Evolutionary conservation across 2,113 vertebrate genomes (phyloP).

Genomic region (Ia io): DNA sequence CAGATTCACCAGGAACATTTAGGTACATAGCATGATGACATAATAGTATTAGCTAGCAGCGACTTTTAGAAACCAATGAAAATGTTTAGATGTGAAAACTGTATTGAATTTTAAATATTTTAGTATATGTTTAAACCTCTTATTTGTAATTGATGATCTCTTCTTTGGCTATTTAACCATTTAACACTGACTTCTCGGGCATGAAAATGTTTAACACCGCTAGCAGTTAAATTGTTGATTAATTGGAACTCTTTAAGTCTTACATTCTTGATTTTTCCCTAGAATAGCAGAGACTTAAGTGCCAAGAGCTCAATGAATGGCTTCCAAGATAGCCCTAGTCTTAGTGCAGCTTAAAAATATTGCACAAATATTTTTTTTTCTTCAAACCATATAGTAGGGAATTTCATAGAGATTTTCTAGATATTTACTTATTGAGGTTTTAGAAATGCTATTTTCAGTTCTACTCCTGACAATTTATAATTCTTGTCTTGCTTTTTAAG

Average conservation of each 20-base stretch:
- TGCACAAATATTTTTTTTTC: background rate
- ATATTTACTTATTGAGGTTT: background rate
- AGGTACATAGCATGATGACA: background rate
- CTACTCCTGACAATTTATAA: background rate
- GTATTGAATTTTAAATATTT: slow-evolving; percentile 28
- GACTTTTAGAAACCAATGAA: slow-evolving; percentile 25
- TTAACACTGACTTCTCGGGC: slow-evolving; percentile 33
- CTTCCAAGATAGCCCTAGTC: slow-evolving; percentile 32
- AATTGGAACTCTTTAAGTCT: background rate
- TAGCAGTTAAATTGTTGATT: slow-evolving; percentile 46
- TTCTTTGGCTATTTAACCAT: slow-evolving; percentile 46
- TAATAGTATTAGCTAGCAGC: background rate
- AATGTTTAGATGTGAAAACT: slow-evolving; percentile 50
- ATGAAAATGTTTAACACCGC: slow-evolving; percentile 19
- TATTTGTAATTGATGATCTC: slow-evolving; percentile 24
- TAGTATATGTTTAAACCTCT: slow-evolving; percentile 43
- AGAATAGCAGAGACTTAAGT: background rate
- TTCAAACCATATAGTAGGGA: background rate
- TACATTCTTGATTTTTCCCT: slow-evolving; percentile 8
- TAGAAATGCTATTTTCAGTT: slow-evolving; percentile 10
- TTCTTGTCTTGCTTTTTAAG: slow-evolving; percentile 14
- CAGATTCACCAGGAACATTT: slow-evolving; percentile 9
- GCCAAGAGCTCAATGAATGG: background rate
- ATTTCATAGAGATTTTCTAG: slow-evolving; percentile 37
- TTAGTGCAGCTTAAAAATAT: background rate